These are phyloP conservation scores for Ommatoiulus sabulosus DNA, from an alignment of 2,888 invertebrate species.

Conservation along the genomic window DNA sequence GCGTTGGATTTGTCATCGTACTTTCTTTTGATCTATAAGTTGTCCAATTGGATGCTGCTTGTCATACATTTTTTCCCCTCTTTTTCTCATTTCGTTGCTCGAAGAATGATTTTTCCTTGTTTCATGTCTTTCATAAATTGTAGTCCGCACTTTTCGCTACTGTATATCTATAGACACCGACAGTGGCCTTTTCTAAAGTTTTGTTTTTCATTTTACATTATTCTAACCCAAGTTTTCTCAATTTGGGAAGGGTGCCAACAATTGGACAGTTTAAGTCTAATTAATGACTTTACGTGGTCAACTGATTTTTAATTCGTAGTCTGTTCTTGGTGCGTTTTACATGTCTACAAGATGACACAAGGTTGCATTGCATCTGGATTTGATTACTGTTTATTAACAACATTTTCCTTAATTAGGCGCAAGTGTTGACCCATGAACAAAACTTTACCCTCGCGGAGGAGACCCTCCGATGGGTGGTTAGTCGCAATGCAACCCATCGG, in stretches of 20 bases:
- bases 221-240: background rate
- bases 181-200: background rate
- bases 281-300: too few species aligned
- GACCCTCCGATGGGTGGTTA: constrained; percentile 60
- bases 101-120: background rate
- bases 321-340: too few species aligned
- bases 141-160: background rate
- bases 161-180: background rate
- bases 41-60: background rate
- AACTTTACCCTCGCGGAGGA: constrained; percentile 61
- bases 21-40: background rate
- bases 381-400: too few species aligned
- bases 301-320: too few species aligned
- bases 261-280: too few species aligned
- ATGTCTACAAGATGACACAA: too few species aligned
- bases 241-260: too few species aligned
- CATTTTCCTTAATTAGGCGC: too few species aligned
- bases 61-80: background rate
- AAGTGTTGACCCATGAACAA: constrained; percentile 62
- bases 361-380: too few species aligned
- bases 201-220: too few species aligned
- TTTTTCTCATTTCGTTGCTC: background rate
- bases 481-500: constrained; percentile 60
- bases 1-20: background rate
- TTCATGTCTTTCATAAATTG: background rate